Base-by-base conservation (phyloP, 2,888 invertebrate species). In the Perizoma affinitatum region DNA sequence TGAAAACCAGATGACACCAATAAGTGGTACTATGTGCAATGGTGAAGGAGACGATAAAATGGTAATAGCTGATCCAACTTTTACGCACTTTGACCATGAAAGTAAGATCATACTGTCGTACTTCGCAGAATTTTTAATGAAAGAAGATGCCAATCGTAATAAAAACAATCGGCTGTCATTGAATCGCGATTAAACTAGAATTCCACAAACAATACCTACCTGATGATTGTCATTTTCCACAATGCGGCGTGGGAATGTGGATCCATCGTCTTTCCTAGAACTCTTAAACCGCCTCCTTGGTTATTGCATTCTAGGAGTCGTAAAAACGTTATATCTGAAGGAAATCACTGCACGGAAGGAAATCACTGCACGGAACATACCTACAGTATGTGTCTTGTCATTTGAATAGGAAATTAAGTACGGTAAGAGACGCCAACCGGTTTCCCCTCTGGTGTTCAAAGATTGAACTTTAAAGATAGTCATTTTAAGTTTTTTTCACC, bases 221-320 rank as follows among this genome's bases (percentile, higher is more conserved):
- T 57, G 63, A 66, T 63, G 63, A 64, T 65, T 69, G 64, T 65
- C 63, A 67, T 66, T 57, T 58, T 54, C 62, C 34, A 63, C 66
- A 67, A 63, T 63, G 66, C 50, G 51, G 54, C 68, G 68, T 71
- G 69, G 66, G 69, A 69, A 68, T 55, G 48, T 56, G 42, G 61
- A 66, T 56, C 44, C 60, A 44, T 44, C 57, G 57, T 6, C 33
- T 61, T 70, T 70, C 68, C 57, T 57, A 60, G 69, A 70, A 70
- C 43, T 62, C 42, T 49, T 38, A 48, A 55, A 43, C 56, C 47
- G 48, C 48, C 50, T 54, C 59, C 56, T 60, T 52, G 42, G 57
- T 61, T 64, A 64, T 65, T 67, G 62, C 63, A 38, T 48, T 64
- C 54, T 48, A 38, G 36, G 43, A 22, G 45, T 54, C 41, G 36